Percentiles rank a stretch among this genome's conserved stretches.
Evolutionary conservation across 2,113 vertebrate genomes (phyloP).

Genomic region (Trichechus manatus): DNA sequence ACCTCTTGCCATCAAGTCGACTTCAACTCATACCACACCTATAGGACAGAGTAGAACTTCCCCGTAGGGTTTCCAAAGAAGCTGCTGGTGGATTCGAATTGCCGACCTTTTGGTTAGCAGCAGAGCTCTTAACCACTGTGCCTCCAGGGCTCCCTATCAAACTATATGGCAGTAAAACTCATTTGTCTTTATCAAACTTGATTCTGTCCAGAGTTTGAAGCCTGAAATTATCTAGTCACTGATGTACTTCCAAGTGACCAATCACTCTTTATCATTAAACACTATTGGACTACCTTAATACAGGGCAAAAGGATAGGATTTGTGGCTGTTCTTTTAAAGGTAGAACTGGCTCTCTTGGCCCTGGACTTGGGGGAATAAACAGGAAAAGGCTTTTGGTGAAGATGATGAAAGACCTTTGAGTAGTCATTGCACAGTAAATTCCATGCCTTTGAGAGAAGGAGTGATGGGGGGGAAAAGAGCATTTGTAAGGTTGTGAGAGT

Average conservation of each 20-base stretch:
- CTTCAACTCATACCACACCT: too few relatives aligned
- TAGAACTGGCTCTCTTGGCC: neutral
- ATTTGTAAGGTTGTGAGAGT: neutral
- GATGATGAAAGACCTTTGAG: neutral
- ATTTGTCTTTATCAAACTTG: neutral
- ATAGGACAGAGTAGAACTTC: too few relatives aligned
- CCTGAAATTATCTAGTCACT: slow-evolving; percentile 5
- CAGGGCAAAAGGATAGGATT: neutral
- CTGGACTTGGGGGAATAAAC: neutral
- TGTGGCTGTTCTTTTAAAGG: slow-evolving; percentile 20
- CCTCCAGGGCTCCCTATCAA: neutral
- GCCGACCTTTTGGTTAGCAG: too few relatives aligned
- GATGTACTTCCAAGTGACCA: neutral
- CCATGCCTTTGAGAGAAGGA: neutral
- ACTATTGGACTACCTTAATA: neutral
- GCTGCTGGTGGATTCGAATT: too few relatives aligned
- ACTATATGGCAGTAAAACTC: neutral
- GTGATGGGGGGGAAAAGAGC: neutral
- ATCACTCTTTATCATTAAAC: neutral
- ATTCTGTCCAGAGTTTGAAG: neutral
- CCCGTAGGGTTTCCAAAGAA: too few relatives aligned
- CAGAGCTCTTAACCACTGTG: too few relatives aligned
- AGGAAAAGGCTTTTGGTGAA: neutral
- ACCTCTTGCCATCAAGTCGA: too few relatives aligned
- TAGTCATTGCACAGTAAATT: neutral